These are phyloP conservation scores for Parascotia fuliginaria DNA, from an alignment of 2,888 invertebrate genomes.

Conservation along the genomic window DNA sequence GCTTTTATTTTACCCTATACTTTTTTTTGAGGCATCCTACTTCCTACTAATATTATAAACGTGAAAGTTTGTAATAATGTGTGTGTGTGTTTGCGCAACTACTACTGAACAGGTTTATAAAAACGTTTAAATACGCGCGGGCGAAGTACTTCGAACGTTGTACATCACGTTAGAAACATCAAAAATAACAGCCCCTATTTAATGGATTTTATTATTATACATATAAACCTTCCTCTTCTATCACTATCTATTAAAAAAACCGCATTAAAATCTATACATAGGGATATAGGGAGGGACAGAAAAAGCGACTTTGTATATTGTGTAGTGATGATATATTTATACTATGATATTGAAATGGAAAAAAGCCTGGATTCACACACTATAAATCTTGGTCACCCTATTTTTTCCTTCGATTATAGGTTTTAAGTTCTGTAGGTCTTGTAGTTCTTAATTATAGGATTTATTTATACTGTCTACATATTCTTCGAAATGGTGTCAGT, in stretches of 20 bases:
- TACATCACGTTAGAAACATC: constrained; percentile 18
- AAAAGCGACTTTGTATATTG: constrained; percentile 18
- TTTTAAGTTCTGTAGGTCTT: constrained; percentile 20
- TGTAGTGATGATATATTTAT: constrained; percentile 18
- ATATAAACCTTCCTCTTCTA: constrained; percentile 18
- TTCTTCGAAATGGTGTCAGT: constrained; percentile 15
- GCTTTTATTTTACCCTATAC: constrained; percentile 10
- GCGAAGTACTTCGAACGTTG: constrained; percentile 18
- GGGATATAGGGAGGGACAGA: constrained; percentile 18
- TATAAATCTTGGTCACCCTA: constrained; percentile 18
- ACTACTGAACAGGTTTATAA: constrained; percentile 18
- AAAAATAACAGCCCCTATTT: constrained; percentile 18
- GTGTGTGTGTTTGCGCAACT: constrained; percentile 17
- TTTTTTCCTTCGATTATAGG: constrained; percentile 7
- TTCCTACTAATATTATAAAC: background rate
- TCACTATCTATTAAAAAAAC: constrained; percentile 18
- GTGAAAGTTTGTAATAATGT: constrained; percentile 10
- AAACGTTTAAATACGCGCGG: constrained; percentile 18
- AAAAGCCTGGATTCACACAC: constrained; percentile 18
- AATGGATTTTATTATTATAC: constrained; percentile 17
- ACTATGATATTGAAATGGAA: constrained; percentile 18
- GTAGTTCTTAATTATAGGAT: constrained; percentile 13
- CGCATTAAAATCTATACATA: constrained; percentile 18
- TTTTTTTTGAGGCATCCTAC: constrained; percentile 15
- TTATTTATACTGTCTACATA: constrained; percentile 13